Conservation (phyloP, 2,113 vertebrate species). For the Callithrix jacchus region DNA sequence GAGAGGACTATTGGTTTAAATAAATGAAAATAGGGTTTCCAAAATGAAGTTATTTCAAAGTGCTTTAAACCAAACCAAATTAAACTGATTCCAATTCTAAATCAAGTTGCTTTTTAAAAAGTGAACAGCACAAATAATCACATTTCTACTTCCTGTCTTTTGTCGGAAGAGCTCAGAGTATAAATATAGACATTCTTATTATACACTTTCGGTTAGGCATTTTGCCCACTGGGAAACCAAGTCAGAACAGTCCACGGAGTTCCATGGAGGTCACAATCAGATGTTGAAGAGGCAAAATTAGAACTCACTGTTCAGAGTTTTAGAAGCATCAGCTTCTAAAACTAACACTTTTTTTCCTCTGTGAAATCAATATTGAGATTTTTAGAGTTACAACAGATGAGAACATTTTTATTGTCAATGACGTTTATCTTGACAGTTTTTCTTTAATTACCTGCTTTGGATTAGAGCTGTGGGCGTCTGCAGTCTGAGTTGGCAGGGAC, state of each 20-base stretch:
- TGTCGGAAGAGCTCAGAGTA: not conserved
- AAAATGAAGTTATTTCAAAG: slow-evolving; percentile 29
- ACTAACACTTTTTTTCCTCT: not conserved
- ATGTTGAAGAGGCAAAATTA: not conserved
- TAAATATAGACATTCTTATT: not conserved
- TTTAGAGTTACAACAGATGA: slow-evolving; percentile 43
- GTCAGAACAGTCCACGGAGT: not conserved
- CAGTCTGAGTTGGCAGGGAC: not conserved
- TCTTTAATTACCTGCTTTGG: slow-evolving; percentile 44
- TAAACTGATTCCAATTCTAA: slow-evolving; percentile 19
- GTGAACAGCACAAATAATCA: slow-evolving; percentile 31
- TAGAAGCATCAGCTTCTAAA: not conserved
- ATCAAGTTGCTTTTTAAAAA: slow-evolving; percentile 40
- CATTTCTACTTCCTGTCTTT: slow-evolving; percentile 54
- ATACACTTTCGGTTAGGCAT: not conserved
- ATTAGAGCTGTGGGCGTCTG: slow-evolving; percentile 8
- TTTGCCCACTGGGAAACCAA: not conserved
- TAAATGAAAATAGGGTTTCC: slow-evolving; percentile 43
- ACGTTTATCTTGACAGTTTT: slow-evolving; percentile 47
- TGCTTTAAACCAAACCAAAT: slow-evolving; percentile 27
- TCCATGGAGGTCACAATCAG: not conserved
- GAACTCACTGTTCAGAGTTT: not conserved
- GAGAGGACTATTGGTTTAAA: not conserved
- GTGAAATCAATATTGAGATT: not conserved
- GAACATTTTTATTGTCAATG: not conserved